Base-by-base conservation (phyloP, 1,140 invertebrate species). In the Pomacea maculata region DNA sequence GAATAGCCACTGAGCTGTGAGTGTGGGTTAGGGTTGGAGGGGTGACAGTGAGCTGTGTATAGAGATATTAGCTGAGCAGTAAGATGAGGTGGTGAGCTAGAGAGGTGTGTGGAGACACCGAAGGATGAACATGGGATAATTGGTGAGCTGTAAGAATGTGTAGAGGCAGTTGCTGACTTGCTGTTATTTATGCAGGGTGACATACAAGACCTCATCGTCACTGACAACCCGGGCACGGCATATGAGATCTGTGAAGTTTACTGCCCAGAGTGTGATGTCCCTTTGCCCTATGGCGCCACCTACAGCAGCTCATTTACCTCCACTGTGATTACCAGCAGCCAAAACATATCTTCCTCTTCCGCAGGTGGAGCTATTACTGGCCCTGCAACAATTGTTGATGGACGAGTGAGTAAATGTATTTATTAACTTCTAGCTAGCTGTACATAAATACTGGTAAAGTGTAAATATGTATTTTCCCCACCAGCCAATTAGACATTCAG, bases 221-320 rank as follows among this genome's bases (percentile, higher is more conserved):
- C 94, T 54, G 92, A 94, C 74, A 94, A 93, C 83, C 95, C 96
- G 15, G 95, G 96, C 86, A 94, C 94, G 70, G 96, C 95, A 1
- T 97, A 95, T 88, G 95, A 96, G 79, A 92, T 96, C 80, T 96
- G 96, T 87, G 90, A 92, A 1, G 85, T 86, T 65, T 94, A 94
- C 86, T 94, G 94, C 34, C 94, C 94, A 9, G 92, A 95, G 83
- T 96, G 96, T 87, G 85, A 90, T 64, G 55, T 75, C 15, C 87
- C 90, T 7, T 78, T 85, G 68, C 75, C 77, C 15, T 67, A 79
- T 57, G 68, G 79, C 76, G 71, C 80, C 29, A 19, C 80, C 45
- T 71, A 79, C 25, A 19, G 52, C n/a, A 61, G 57, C 25, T 61
- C 61, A 64, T 55, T 54, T 57, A 34, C 72, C 25, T 81, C 80